A percentile compares a stretch with the other conserved stretches of the same genome.
Conservation (phyloP, 1,140 invertebrate species). For the Drosophila prosaltans region DNA sequence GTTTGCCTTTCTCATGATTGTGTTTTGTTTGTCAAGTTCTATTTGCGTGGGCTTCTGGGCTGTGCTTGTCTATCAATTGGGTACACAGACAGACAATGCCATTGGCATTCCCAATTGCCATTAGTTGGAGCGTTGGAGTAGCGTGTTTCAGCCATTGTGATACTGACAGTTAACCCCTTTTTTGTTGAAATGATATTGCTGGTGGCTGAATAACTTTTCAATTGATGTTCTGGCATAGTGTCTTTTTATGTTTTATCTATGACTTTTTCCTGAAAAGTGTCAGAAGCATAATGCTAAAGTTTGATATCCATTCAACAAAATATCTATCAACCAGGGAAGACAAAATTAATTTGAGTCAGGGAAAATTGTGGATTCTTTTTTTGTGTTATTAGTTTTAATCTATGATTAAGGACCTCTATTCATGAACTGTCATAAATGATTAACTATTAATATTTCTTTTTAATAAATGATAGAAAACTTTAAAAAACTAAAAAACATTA, state of each 20-base stretch:
- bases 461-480: no score
- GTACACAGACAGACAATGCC: conserved; percentile 24
- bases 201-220: conserved; percentile 4
- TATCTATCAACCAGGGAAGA: no score
- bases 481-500: no score
- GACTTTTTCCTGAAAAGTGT: neutral
- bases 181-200: conserved; percentile 31
- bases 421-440: no score
- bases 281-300: conserved; percentile 4
- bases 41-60: conserved; percentile 32
- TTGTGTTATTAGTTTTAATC: no score
- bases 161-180: conserved; percentile 42
- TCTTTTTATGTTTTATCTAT: conserved; percentile 1
- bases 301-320: neutral
- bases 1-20: conserved; percentile 43
- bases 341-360: no score
- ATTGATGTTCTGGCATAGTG: conserved; percentile 6
- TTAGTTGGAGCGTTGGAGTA: conserved; percentile 1
- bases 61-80: conserved; percentile 21
- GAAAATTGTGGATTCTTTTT: no score
- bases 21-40: conserved; percentile 35
- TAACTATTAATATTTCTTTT: no score
- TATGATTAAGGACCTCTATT: no score
- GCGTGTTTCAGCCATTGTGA: conserved; percentile 19
- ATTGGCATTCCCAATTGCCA: conserved; percentile 26